Base-by-base conservation (phyloP, 2,113 vertebrate species). In the Clarias batrachus region DNA sequence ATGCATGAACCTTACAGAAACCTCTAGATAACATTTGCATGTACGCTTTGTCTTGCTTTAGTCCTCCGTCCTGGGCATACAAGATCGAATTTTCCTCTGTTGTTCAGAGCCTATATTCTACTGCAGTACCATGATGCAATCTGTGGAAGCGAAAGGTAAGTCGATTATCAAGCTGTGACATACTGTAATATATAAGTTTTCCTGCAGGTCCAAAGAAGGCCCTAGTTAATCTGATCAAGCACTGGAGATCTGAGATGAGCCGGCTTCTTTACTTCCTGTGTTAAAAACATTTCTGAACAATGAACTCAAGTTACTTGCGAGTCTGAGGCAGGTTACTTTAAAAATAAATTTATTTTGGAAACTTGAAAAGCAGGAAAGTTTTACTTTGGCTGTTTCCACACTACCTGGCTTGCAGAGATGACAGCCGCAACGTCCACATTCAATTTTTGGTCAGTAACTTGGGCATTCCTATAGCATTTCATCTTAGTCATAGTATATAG, bases 131-230 rank as follows among this genome's bases (percentile, higher is more conserved):
- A 86, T 92, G 92, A 91, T 65, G 81, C 84, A 89, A 56, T 54
- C 48, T 65, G 76, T 78, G 78, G 86, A 81, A 86, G 87, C 84
- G 10, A 56, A 78, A 62, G 87, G 90, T 66, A 91, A 88, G 90
- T 80, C 89, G 91, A 91, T 93, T 88, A 92, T 87, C 83, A 86
- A 85, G 84, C 83, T 10, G 59, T 84, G 88, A 92, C 90, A 88
- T 73, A 70, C 19, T 23, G 57, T 19, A 19, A 19, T 48, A 65
- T 30, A 82, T 83, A 88, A 87, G 83, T 82, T 86, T 62, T 78
- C 63, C 89, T 86, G 87, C 88, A 33, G 85, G 30, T 86, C 86
- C 16, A 77, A 86, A 90, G 91, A 90, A 23, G 93, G 92, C 89
- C 3, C 27, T 13, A 9, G 54, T 84, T 37, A 54, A 37, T 16